Evolutionary conservation across 2,888 invertebrate genomes (phyloP), one percentile per base, ranked within the genome.

Genomic region (Tridacna gigas): DNA sequence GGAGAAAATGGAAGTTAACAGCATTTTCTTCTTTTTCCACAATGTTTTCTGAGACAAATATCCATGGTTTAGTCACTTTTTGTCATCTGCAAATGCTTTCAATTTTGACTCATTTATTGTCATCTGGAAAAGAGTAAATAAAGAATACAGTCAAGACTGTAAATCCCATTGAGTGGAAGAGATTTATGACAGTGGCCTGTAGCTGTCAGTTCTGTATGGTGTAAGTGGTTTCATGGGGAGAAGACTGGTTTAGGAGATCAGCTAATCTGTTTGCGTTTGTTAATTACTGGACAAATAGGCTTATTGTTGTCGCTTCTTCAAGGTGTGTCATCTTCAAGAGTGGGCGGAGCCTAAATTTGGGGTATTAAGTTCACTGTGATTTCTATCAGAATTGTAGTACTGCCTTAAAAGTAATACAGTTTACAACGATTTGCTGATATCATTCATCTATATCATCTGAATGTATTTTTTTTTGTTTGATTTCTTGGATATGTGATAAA

Each of bases 261-360:
- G 67, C 76, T 84, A 84, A 84, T 84, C 84, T 80, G 77, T 79
- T 84, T 80, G 69, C 65, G 51, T 66, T 79, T 47, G 81, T 69
- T 84, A 84, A 84, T 84, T 84, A 79, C 74, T 71, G 79, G 81
- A 84, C 84, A 84, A 84, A 81, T 80, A 84, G 67, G 2, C 13
- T 22, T 51, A 74, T 71, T 77, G 76, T 84, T 82, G 77, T 81
- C 66, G 61, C 37, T 26, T 28, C 76, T 63, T 69, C 69, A 48
- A 79, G 79, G 63, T 79, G 75, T 84, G 84, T 84, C 84, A 84
- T 84, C 82, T 73, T 47, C n/a, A 13, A 66, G 66, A 67, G 51
- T 76, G 76, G 79, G 84, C 61, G 81, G 81, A 73, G 79, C 81
- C 75, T 81, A 66, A 13, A 47, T 13, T 45, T 66, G 67, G 83